Conservation (phyloP, 2,888 invertebrate genomes). For the Drosophila cyrtoloma region DNA sequence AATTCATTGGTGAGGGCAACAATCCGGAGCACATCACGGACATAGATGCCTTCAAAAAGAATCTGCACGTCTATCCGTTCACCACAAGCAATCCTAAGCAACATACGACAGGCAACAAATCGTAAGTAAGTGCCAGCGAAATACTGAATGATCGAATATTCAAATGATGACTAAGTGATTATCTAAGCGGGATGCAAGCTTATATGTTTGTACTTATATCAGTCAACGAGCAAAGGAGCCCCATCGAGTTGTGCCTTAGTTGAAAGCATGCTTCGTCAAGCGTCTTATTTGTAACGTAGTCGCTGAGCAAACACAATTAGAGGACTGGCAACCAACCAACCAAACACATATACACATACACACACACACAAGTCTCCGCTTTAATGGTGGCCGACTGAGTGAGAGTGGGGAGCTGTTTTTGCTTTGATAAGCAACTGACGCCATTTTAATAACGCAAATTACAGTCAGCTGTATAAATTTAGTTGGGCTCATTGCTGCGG, state of each 20-base stretch:
- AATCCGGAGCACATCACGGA: slow-evolving; percentile 50
- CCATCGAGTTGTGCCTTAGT: slow-evolving; percentile 3
- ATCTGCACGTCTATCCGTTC: slow-evolving; percentile 47
- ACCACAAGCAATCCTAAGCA: slow-evolving; percentile 47
- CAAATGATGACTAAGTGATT: slow-evolving; percentile 1
- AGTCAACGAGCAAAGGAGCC: neutral
- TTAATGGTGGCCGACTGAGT: neutral
- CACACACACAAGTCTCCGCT: neutral
- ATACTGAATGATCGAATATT: neutral
- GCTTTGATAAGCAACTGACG: slow-evolving; percentile 74
- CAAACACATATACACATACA: neutral
- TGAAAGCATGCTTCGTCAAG: slow-evolving; percentile 12
- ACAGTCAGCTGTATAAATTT: slow-evolving; percentile 69
- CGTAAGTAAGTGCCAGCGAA: slow-evolving; percentile 1
- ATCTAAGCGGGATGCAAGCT: neutral
- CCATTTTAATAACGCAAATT: slow-evolving; percentile 79
- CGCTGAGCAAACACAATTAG: slow-evolving; percentile 54
- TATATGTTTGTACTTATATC: neutral
- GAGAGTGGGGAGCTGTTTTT: slow-evolving; percentile 26
- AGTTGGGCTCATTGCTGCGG: slow-evolving; percentile 50
- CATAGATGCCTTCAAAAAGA: slow-evolving; percentile 48
- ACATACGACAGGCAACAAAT: neutral
- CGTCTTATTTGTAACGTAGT: slow-evolving; percentile 42
- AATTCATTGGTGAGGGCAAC: slow-evolving; percentile 36
- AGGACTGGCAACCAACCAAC: slow-evolving; percentile 22